phyloP scores from a whole-genome alignment of 1,140 invertebrate genomes.

The Drosophila subpulchrella region DNA sequence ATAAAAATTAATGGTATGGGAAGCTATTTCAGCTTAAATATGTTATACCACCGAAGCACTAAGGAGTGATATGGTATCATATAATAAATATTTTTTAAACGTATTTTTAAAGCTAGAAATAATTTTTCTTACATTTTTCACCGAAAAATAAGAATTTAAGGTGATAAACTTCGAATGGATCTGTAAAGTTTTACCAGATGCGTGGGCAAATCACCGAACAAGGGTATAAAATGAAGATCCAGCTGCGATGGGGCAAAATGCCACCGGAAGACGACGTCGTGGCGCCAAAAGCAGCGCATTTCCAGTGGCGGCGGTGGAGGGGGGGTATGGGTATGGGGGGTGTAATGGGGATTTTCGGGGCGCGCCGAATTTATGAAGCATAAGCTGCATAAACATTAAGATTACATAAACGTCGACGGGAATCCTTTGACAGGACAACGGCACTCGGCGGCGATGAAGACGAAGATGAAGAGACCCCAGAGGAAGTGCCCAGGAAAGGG shows the following conservation, averaged over 20 bases:
- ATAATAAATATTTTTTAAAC: no score
- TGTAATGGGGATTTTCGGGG: not conserved
- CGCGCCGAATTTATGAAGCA: slow-evolving; percentile 75
- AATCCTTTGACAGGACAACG: slow-evolving; percentile 52
- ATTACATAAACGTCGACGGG: slow-evolving; percentile 73
- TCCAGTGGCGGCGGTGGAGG: not conserved
- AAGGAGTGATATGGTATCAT: no score
- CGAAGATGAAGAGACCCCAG: not conserved
- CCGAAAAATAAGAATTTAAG: slow-evolving; percentile 5
- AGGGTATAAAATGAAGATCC: slow-evolving; percentile 37
- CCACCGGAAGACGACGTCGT: slow-evolving; percentile 69
- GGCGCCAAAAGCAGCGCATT: slow-evolving; percentile 21
- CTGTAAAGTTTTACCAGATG: not conserved
- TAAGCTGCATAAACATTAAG: slow-evolving; percentile 82
- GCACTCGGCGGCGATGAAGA: slow-evolving; percentile 21
- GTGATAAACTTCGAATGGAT: slow-evolving; percentile 5
- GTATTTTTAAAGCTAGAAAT: no score
- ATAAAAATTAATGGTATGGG: not conserved
- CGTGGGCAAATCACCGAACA: slow-evolving; percentile 13
- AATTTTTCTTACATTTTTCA: no score
- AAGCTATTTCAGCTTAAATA: not conserved
- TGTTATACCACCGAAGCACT: not conserved
- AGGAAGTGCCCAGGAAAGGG: not conserved
- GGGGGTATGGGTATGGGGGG: not conserved
- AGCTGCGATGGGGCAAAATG: slow-evolving; percentile 60